Conservation (phyloP, 2,888 invertebrate genomes). For the Apantesis nais region DNA sequence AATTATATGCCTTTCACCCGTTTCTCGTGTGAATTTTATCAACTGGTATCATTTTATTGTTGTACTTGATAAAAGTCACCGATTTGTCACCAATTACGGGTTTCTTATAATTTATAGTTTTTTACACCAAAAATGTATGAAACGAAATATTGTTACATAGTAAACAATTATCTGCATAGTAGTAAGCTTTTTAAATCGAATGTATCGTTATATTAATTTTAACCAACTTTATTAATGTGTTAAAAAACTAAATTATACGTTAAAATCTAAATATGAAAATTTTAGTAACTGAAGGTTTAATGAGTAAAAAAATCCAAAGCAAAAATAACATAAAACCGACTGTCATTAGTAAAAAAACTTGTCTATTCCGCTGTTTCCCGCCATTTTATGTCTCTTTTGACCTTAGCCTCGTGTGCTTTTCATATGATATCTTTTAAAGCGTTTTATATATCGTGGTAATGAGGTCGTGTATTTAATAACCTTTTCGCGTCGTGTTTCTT, state of each 20-base stretch:
- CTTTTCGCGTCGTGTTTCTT: background rate
- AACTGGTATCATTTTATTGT: slow-evolving; percentile 30
- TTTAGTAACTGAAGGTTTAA: background rate
- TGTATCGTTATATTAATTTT: background rate
- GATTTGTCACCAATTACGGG: slow-evolving; percentile 25
- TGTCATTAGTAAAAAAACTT: background rate
- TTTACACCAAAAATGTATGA: too few relatives aligned
- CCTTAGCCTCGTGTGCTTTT: slow-evolving; percentile 3
- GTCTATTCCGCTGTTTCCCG: slow-evolving; percentile 4
- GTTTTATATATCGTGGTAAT: slow-evolving; percentile 4
- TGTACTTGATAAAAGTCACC: slow-evolving; percentile 24
- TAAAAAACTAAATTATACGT: background rate
- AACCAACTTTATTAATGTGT: background rate
- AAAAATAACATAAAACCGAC: background rate
- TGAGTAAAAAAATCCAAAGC: background rate
- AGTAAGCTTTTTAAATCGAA: background rate
- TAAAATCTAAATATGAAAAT: background rate
- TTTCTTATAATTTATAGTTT: background rate
- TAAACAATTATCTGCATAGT: background rate
- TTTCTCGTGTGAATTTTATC: slow-evolving; percentile 41
- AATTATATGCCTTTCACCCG: slow-evolving; percentile 33
- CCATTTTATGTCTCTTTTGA: slow-evolving; percentile 1
- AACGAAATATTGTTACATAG: too few relatives aligned
- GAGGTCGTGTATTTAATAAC: slow-evolving; percentile 10
- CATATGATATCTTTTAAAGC: slow-evolving; percentile 4